Evolutionary conservation across 53 echinoderm and acorn worm genomes (phyloP), one percentile per base, ranked within the genome.

Genomic region (Temnopleurus reevesii): DNA sequence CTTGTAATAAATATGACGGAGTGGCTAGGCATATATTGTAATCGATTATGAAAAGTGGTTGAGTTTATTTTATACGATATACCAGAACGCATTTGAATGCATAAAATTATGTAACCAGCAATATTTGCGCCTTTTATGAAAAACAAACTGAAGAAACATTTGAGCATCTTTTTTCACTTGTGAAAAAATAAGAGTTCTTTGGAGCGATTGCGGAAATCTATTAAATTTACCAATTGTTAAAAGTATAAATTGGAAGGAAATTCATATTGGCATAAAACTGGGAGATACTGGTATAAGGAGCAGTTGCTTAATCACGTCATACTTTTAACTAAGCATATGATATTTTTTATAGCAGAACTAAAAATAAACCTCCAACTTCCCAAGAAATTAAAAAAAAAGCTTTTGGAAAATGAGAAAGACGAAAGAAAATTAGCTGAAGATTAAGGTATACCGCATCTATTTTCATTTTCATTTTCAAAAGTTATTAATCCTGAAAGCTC

Each of bases 171-270:
- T 36, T 36, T 76, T 36, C 31, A 34, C 76, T 34, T 31, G 76
- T 34, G 76, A 76, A 76, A 76, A 76, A 76, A 76, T 23, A 59
- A 59, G 28, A 59, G 38, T 76, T 76, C 76, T 76, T 19, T 76
- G 76, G 76, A 76, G 38, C 29, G 30, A 36, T 76, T 76, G 76
- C 34, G 76, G 76, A 8, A 19, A 76, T 76, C 34, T 76, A 76
- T 76, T 76, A 5, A 76, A 76, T 76, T 76, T 31, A 76, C 13
- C 34, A 19, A 5, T 31, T 76, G 19, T 76, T 38, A 34, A 4
- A 6, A 76, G 5, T 76, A 0, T 76, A 17, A 4, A 38, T 19
- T 76, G 76, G 76, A 19, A 76, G 18, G 76, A 35, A 38, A 76
- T 76, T 36, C 34, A 30, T 4, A 76, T 76, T 76, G 76, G 38